Percentiles rank a stretch among this genome's conserved stretches.
phyloP scores from a whole-genome alignment of 2,888 invertebrate genomes.

The Amblyjoppa fuscipennis region DNA sequence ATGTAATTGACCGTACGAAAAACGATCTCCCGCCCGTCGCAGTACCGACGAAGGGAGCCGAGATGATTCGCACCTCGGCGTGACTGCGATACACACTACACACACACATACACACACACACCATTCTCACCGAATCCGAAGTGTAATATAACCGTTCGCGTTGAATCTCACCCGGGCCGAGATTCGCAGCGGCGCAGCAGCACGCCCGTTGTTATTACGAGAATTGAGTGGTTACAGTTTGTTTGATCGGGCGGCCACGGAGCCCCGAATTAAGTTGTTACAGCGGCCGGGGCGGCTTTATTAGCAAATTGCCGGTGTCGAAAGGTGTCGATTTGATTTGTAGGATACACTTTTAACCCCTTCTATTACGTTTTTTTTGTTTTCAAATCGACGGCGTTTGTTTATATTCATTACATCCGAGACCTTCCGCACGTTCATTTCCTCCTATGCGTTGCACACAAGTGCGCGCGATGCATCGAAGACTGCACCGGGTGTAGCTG shows the following conservation, averaged over 20 bases:
- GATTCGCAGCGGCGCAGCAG: constrained; percentile 63
- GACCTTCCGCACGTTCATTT: not conserved
- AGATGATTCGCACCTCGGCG: constrained; percentile 60
- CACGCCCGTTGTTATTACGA: constrained; percentile 74
- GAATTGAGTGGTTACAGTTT: constrained; percentile 81
- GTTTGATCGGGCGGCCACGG: constrained; percentile 80
- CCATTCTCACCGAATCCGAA: constrained; percentile 16
- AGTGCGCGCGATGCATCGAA: not conserved
- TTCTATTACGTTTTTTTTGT: not conserved
- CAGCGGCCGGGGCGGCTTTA: constrained; percentile 61
- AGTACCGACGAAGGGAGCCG: constrained; percentile 7
- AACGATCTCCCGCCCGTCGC: constrained; percentile 7
- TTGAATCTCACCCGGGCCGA: constrained; percentile 27
- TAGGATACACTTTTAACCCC: constrained; percentile 63
- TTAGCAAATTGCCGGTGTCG: constrained; percentile 80
- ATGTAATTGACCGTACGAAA: constrained; percentile 31
- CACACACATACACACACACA: not conserved
- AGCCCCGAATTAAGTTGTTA: constrained; percentile 83
- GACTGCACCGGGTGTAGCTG: not conserved
- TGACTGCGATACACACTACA: constrained; percentile 5
- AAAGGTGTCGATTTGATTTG: constrained; percentile 82
- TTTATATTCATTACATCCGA: constrained; percentile 13
- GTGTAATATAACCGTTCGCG: constrained; percentile 28
- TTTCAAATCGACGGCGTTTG: constrained; percentile 25
- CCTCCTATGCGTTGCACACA: not conserved